phyloP scores from a whole-genome alignment of 2,888 invertebrate genomes.

The Phengaris arion region DNA sequence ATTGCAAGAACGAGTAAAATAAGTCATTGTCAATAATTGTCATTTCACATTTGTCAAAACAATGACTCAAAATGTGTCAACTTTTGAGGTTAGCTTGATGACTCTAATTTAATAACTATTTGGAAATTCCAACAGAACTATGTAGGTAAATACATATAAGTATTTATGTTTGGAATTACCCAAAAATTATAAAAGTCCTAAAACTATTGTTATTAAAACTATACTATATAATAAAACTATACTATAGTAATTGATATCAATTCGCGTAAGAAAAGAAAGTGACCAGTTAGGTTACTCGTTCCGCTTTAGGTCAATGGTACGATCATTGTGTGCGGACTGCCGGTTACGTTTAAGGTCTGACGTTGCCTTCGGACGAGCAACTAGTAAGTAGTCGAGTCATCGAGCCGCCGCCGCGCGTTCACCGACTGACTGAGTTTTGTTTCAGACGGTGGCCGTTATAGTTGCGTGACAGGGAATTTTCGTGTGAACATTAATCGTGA shows the following conservation, averaged over 20 bases:
- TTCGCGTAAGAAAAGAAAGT: slow-evolving; percentile 65
- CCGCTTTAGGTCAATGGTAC: slow-evolving; percentile 72
- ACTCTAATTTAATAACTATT: background rate
- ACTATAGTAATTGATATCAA: slow-evolving; percentile 34
- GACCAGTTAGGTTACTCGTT: slow-evolving; percentile 50
- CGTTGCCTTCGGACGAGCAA: slow-evolving; percentile 53
- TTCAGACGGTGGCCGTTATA: slow-evolving; percentile 47
- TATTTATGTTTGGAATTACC: background rate
- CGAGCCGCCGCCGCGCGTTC: slow-evolving; percentile 29
- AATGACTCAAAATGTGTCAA: no score
- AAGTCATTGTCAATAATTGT: background rate
- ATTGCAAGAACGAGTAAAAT: background rate
- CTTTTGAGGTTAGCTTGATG: slow-evolving; percentile 14
- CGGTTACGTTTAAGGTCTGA: slow-evolving; percentile 55
- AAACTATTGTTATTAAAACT: background rate
- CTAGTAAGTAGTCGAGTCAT: slow-evolving; percentile 41
- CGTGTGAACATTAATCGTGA: slow-evolving; percentile 44
- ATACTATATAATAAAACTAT: slow-evolving; percentile 28
- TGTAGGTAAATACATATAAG: background rate
- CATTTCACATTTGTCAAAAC: no score
- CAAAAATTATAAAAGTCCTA: background rate
- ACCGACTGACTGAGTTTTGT: slow-evolving; percentile 38
- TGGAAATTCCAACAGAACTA: background rate
- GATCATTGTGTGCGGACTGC: slow-evolving; percentile 45
- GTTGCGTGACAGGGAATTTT: slow-evolving; percentile 41